Conservation (phyloP, 1,140 invertebrate genomes). For the Leptinotarsa lineolata region DNA sequence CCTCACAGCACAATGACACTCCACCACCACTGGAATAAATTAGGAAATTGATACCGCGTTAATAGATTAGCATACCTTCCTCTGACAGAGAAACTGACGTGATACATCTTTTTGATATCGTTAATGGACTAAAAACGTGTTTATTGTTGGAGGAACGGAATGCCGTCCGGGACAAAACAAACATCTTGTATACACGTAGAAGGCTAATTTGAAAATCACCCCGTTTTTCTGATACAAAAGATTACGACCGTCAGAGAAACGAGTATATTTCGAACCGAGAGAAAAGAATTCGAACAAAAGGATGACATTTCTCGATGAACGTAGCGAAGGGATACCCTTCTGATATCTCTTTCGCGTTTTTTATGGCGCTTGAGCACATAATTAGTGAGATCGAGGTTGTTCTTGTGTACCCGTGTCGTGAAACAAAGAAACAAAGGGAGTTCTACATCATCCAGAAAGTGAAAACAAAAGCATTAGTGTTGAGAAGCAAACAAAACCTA, state of each 20-base stretch:
- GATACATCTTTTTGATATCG: constrained; percentile 25
- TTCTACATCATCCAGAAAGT: no score
- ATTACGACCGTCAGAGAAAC: background rate
- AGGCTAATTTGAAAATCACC: constrained; percentile 16
- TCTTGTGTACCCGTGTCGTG: no score
- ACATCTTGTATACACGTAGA: constrained; percentile 18
- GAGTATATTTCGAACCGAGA: background rate
- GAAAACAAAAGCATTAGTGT: no score
- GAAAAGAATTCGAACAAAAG: background rate
- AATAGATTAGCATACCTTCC: constrained; percentile 14
- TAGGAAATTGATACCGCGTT: constrained; percentile 17
- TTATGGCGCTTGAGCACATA: background rate
- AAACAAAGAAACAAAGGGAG: no score
- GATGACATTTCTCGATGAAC: constrained; percentile 2
- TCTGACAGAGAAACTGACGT: constrained; percentile 14
- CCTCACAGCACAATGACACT: background rate
- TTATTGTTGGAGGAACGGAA: constrained; percentile 15
- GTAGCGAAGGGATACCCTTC: background rate
- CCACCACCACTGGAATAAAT: constrained; percentile 12
- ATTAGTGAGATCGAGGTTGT: background rate
- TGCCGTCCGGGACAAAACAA: constrained; percentile 21
- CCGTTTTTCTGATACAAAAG: constrained; percentile 18
- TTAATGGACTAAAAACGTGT: constrained; percentile 24
- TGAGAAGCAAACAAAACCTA: no score
- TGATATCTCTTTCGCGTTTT: background rate